phyloP scores from a whole-genome alignment of 2,113 vertebrate species.

The Hylia prasina region DNA sequence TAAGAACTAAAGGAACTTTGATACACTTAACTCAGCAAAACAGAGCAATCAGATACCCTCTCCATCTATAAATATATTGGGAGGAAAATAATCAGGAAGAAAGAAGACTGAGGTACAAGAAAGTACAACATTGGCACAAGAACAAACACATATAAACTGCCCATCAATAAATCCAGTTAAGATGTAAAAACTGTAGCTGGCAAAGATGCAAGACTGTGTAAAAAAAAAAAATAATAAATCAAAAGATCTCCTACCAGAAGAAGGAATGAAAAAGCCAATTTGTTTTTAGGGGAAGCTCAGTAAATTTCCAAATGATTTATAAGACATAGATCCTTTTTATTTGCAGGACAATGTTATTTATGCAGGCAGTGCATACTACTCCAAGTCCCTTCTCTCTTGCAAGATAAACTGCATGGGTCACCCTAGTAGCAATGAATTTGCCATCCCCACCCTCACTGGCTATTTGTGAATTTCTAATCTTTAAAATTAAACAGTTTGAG shows the following conservation, averaged over 20 bases:
- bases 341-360: neutral
- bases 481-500: neutral
- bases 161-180: neutral
- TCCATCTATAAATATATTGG: neutral
- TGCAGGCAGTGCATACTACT: neutral
- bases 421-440: neutral
- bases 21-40: neutral
- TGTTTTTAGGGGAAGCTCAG: neutral
- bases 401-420: neutral
- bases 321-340: neutral
- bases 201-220: neutral
- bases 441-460: neutral
- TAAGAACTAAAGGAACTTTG: neutral
- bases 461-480: neutral
- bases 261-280: neutral
- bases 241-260: neutral
- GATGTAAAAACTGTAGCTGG: neutral
- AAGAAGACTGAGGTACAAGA: neutral
- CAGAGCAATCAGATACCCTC: neutral
- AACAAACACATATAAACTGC: neutral
- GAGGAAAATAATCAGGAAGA: constrained; percentile 7
- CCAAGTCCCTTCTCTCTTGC: neutral
- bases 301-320: neutral
- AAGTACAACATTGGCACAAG: neutral
- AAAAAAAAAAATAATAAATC: neutral